Evolutionary conservation across 2,113 vertebrate genomes (phyloP), one percentile per base, ranked within the genome.

Genomic region (Lontra canadensis): DNA sequence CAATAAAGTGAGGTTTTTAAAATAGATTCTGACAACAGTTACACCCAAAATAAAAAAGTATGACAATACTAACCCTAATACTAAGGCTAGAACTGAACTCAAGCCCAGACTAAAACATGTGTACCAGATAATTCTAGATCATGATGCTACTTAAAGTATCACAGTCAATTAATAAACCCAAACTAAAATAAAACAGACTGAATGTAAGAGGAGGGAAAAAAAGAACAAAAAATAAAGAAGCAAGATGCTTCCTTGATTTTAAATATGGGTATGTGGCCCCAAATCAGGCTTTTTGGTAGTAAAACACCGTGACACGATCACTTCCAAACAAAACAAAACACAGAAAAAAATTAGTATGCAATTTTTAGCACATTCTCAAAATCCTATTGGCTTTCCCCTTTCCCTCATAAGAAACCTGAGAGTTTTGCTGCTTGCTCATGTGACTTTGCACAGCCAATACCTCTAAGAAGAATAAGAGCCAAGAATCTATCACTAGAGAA

Each of bases 401-500:
- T 97, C 94, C 65, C 90, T 95, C 74, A 63, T 97, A 96, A 98
- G 97, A 98, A 96, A 97, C 91, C 94, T 93, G 97, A 98, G 95
- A 97, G 93, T 91, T 95, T 59, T 90, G 74, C 61, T 95, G 82
- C 88, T 98, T 97, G 78, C 95, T 96, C 95, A 98, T 93, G 96
- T 96, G 97, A 98, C 97, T 97, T 98, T 98, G 85, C 88, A 98
- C 96, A 97, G 97, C 98, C 96, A 97, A 98, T 96, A 98, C 92
- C 94, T 98, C 94, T 97, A 98, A 94, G 97, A 98, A 82, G 96
- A 98, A 96, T 97, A 95, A 98, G 95, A 98, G 98, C 96, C 95
- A 95, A 98, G 96, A 98, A 98, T 92, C 95, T 97, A 96, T 97
- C 95, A 98, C 97, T 79, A 96, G 97, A 96, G 36, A 97, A 98